These are phyloP conservation scores for Pristiophorus japonicus DNA, from an alignment of 2,113 vertebrate species.

Conservation along the genomic window DNA sequence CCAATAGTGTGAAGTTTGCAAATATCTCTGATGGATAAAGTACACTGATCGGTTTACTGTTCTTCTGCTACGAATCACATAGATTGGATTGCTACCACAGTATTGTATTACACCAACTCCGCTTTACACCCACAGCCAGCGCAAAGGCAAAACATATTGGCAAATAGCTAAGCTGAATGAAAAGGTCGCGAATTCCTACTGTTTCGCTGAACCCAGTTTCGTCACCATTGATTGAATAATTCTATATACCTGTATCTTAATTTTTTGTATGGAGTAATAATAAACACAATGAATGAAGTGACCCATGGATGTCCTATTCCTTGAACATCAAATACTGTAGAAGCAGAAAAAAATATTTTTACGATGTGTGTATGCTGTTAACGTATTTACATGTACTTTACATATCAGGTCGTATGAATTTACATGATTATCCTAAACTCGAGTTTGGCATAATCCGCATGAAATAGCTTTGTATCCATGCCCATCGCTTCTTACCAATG, in stretches of 20 bases:
- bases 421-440: not conserved
- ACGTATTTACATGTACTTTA: not conserved
- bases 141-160: not conserved
- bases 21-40: not conserved
- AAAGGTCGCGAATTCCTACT: constrained; percentile 13
- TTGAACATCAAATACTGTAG: not conserved
- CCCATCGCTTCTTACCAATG: constrained; percentile 63
- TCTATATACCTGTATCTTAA: not conserved
- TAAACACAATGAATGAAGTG: not conserved
- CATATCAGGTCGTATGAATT: not conserved
- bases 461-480: not conserved
- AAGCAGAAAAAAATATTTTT: not conserved
- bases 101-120: not conserved
- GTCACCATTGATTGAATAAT: not conserved
- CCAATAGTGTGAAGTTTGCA: not conserved
- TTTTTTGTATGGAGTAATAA: not conserved
- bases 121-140: not conserved
- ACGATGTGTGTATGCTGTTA: not conserved
- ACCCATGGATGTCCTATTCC: not conserved
- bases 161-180: not conserved
- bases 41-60: not conserved
- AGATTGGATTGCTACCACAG: not conserved
- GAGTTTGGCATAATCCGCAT: not conserved
- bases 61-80: too few relatives aligned
- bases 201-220: not conserved